Percentiles rank a stretch among this genome's conserved stretches.
phyloP scores from a whole-genome alignment of 2,888 invertebrate genomes.

The Conchocele bisecta region DNA sequence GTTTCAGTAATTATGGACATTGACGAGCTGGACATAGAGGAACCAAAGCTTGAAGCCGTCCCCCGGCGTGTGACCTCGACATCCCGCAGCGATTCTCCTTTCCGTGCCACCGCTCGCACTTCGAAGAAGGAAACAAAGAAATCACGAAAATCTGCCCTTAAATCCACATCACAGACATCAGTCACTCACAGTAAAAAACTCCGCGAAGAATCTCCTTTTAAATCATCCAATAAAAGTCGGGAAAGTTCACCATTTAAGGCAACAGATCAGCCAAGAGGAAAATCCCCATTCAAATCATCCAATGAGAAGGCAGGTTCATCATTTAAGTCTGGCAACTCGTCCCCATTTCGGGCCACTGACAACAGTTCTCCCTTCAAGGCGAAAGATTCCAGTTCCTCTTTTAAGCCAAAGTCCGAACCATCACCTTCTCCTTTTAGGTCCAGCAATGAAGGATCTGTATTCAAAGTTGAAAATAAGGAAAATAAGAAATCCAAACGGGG shows the following conservation, averaged over 20 bases:
- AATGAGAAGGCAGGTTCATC: conserved; percentile 8
- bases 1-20: conserved; percentile 64
- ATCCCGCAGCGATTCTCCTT: conserved; percentile 36
- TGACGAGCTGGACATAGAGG: conserved; percentile 54
- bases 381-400: conserved; percentile 8
- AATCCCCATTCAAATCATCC: conserved; percentile 25
- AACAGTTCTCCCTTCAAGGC: conserved; percentile 44
- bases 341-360: conserved; percentile 39
- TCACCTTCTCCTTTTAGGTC: conserved; percentile 31
- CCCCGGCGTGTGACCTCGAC: conserved; percentile 18
- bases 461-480: too few species aligned
- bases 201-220: conserved; percentile 37
- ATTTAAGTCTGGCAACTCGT: conserved; percentile 30
- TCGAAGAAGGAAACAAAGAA: conserved; percentile 29
- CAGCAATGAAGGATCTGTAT: conserved; percentile 45
- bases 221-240: conserved; percentile 8
- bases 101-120: conserved; percentile 40
- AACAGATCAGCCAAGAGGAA: neutral
- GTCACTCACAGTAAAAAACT: conserved; percentile 1
- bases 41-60: conserved; percentile 32
- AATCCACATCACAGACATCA: conserved; percentile 5
- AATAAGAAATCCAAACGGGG: too few species aligned
- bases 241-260: neutral
- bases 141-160: conserved; percentile 19
- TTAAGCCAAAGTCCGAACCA: neutral